A percentile compares a stretch with the other conserved stretches of the same genome.
Conservation (phyloP, 2,888 invertebrate genomes). For the Oscheius onirici region DNA sequence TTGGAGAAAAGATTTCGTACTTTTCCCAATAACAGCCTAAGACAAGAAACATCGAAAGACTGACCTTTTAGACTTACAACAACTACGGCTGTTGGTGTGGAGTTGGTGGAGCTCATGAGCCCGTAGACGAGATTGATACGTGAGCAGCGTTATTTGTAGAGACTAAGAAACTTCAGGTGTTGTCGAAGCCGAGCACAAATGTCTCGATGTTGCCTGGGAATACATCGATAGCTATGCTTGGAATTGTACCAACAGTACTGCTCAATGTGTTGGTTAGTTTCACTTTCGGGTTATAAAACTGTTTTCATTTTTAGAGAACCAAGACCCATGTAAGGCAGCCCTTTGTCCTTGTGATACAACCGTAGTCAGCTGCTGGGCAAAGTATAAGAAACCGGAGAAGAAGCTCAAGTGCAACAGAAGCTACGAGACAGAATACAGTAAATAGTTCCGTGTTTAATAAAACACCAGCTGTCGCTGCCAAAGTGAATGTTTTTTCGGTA, state of each 20-base stretch:
- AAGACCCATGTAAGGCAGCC: slow-evolving; percentile 55
- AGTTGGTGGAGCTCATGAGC: slow-evolving; percentile 64
- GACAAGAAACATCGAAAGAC: no score
- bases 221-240: slow-evolving; percentile 64
- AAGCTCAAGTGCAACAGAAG: slow-evolving; percentile 51
- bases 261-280: slow-evolving; percentile 48
- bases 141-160: slow-evolving; percentile 34
- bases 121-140: slow-evolving; percentile 68
- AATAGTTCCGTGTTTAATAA: slow-evolving; percentile 18
- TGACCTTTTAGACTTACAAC: slow-evolving; percentile 55
- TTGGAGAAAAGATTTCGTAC: neutral
- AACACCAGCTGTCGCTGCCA: neutral
- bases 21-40: neutral
- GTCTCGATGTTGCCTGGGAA: slow-evolving; percentile 62
- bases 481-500: no score
- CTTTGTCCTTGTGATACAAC: slow-evolving; percentile 62
- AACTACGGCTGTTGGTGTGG: slow-evolving; percentile 70
- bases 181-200: slow-evolving; percentile 61
- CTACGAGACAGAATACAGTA: neutral
- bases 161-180: slow-evolving; percentile 49
- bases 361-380: slow-evolving; percentile 64
- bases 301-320: slow-evolving; percentile 33
- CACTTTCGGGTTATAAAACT: no score
- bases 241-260: slow-evolving; percentile 49
- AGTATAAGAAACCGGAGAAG: slow-evolving; percentile 53